Evolutionary conservation across 1,140 invertebrate species (phyloP).

Genomic region (Cataglyphis hispanica): DNA sequence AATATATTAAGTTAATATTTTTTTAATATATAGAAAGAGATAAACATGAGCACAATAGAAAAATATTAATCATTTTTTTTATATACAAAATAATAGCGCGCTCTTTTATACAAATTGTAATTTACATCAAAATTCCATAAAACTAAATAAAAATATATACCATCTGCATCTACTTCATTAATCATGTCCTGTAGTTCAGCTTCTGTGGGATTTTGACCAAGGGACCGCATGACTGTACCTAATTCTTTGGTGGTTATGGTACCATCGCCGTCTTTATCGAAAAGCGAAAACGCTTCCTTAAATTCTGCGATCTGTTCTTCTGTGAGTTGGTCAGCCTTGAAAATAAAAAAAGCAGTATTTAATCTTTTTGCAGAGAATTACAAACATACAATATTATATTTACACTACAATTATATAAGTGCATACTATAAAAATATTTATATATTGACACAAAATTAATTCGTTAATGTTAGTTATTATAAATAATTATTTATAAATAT

Average conservation of each 20-base stretch:
- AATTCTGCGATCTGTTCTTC: constrained; percentile 99
- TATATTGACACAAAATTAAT: neutral
- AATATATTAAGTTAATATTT: neutral
- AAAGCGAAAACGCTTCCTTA: constrained; percentile 99
- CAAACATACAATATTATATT: neutral
- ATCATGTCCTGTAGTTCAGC: constrained; percentile 99
- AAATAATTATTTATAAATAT: neutral
- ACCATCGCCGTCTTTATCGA: constrained; percentile 99
- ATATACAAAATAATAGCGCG: neutral
- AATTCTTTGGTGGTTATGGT: constrained; percentile 99
- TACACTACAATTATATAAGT: neutral
- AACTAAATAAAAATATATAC: constrained; percentile 88
- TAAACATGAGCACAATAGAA: neutral
- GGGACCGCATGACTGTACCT: constrained; percentile 99
- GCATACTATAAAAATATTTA: neutral
- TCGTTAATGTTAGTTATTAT: neutral
- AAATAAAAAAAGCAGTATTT: constrained; percentile 51
- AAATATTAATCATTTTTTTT: neutral
- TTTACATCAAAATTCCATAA: neutral
- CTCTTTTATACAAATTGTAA: neutral
- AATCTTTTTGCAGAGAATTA: neutral
- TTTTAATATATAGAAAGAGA: neutral
- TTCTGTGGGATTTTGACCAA: constrained; percentile 99
- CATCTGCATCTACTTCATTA: constrained; percentile 99
- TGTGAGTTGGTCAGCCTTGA: constrained; percentile 97